A percentile compares a stretch with the other conserved stretches of the same genome.
phyloP scores from a whole-genome alignment of 2,113 vertebrate genomes.

The Chamaetylas fuelleborni region DNA sequence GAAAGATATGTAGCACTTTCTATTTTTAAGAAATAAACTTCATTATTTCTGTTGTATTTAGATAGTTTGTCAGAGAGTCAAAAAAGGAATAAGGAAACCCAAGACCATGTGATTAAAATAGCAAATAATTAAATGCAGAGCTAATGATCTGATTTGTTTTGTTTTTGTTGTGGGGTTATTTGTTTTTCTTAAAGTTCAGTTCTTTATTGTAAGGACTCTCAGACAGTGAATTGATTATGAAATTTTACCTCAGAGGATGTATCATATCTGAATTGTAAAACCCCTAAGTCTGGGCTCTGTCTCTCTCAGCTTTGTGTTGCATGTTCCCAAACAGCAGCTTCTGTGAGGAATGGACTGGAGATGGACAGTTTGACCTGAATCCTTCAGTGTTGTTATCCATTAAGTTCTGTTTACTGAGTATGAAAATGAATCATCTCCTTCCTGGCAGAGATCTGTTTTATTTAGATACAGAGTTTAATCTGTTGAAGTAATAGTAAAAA shows the following conservation, averaged over 20 bases:
- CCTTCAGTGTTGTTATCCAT: background rate
- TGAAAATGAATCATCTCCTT: background rate
- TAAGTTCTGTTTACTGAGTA: background rate
- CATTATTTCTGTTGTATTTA: background rate
- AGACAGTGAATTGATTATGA: background rate
- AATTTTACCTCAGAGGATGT: background rate
- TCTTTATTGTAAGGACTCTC: background rate
- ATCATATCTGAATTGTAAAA: background rate
- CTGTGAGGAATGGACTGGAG: background rate
- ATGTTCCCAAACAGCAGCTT: background rate
- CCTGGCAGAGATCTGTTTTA: background rate
- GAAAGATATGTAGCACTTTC: background rate
- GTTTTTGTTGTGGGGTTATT: background rate
- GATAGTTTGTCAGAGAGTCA: background rate
- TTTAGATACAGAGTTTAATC: constrained; percentile 36
- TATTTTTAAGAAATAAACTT: background rate
- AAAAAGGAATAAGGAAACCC: background rate
- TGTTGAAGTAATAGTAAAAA: constrained; percentile 10
- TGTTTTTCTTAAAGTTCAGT: background rate
- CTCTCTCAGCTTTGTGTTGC: background rate
- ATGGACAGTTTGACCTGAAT: background rate
- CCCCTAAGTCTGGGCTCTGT: background rate
- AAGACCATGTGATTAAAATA: background rate
- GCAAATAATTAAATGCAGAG: background rate
- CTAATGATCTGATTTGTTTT: background rate